phyloP scores from a whole-genome alignment of 2,888 invertebrate species.

The Agrilus cyanescens region DNA sequence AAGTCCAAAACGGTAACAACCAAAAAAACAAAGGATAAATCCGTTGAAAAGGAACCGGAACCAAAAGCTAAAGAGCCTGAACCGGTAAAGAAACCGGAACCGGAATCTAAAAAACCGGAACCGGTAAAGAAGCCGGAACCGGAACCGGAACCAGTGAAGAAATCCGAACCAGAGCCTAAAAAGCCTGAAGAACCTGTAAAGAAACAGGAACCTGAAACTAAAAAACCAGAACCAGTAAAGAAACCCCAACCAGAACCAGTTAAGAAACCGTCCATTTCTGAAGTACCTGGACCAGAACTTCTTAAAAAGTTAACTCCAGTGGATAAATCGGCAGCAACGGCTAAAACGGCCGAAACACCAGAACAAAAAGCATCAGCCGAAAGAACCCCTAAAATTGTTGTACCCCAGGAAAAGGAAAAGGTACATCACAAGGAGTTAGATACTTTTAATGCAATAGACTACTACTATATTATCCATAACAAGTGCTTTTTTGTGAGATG shows the following conservation, averaged over 20 bases:
- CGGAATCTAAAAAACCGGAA: conserved; percentile 27
- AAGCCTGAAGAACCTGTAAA: conserved; percentile 15
- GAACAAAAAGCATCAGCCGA: conserved; percentile 2
- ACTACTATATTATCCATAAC: no score
- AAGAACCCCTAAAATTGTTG: conserved; percentile 12
- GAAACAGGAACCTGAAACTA: conserved; percentile 16
- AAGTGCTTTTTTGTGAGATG: no score
- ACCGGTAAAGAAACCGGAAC: conserved; percentile 22
- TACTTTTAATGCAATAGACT: no score
- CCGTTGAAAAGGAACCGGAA: conserved; percentile 32
- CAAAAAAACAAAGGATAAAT: conserved; percentile 19
- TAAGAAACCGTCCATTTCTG: neutral
- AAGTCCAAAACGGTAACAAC: neutral
- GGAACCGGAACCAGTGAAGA: conserved; percentile 9
- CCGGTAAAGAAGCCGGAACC: conserved; percentile 22
- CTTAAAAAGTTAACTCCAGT: conserved; percentile 1
- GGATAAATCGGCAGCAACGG: no score
- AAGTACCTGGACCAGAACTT: neutral
- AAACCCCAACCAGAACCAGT: conserved; percentile 20
- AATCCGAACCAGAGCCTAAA: conserved; percentile 13
- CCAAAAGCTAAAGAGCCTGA: conserved; percentile 17
- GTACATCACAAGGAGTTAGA: neutral
- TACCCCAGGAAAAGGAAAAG: conserved; percentile 11
- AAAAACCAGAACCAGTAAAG: conserved; percentile 23
- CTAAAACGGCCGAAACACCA: no score